phyloP scores from a whole-genome alignment of 2,888 invertebrate species.

The Autographa gamma region DNA sequence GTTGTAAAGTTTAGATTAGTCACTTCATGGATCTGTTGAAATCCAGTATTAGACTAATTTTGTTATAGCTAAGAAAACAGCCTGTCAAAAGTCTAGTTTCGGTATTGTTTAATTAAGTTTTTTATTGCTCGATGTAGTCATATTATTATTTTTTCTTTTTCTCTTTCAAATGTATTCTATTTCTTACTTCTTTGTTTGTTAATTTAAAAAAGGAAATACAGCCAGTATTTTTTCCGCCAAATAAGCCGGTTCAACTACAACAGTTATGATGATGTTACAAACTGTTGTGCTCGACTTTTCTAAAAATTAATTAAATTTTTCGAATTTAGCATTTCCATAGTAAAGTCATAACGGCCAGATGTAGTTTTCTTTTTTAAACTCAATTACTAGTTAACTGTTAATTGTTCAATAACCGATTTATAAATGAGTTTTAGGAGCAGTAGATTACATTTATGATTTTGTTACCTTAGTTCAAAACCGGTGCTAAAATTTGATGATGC shows the following conservation, averaged over 20 bases:
- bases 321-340: background rate
- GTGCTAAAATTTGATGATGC: no score
- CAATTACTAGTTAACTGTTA: background rate
- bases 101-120: background rate
- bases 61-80: background rate
- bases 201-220: background rate
- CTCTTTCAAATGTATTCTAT: background rate
- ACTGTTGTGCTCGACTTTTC: slow-evolving; percentile 22
- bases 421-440: background rate
- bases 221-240: slow-evolving; percentile 4
- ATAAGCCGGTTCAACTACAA: background rate
- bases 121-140: no score
- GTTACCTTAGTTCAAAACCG: no score
- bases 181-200: background rate
- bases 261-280: slow-evolving; percentile 32
- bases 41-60: background rate
- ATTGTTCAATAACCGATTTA: background rate
- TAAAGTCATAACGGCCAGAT: slow-evolving; percentile 7
- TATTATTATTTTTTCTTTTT: background rate
- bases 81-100: background rate
- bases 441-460: no score
- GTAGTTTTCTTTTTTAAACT: slow-evolving; percentile 7
- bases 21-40: slow-evolving; percentile 11
- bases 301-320: slow-evolving; percentile 44
- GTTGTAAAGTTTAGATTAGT: slow-evolving; percentile 46